Evolutionary conservation across 2,888 invertebrate genomes (phyloP), one percentile per base, ranked within the genome.

Genomic region (Ophioninae sp.): DNA sequence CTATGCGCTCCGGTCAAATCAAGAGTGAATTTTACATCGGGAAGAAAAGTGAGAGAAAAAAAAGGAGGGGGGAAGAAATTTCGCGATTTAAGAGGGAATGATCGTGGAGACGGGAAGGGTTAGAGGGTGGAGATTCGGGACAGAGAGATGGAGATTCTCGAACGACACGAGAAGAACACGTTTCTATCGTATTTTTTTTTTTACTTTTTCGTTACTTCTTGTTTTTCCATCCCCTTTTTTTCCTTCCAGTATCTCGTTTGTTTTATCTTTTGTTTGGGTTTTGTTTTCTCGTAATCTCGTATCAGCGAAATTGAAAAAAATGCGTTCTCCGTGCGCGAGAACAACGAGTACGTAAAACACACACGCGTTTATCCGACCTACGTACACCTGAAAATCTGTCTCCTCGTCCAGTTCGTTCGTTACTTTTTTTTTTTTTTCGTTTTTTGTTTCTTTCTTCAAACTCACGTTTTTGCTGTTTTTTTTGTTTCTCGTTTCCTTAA

Each of bases 301-400:
- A 7, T 41, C n/a, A 20, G 37, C 39, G 13, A 21, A 7, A 50
- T 41, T 30, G 30, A 30, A 30, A 39, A 23, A 65, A 65, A 68
- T 13, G 20, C 23, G 13, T 23, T 20, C 20, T 21, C 20, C 20
- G 62, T 21, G 59, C 20, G 62, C 30, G 62, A 62, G 62, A 30
- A 62, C 23, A 30, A 10, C 10, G 82, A 90, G 90, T 89, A 89
- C 90, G 90, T 91, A 30, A 30, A 30, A 30, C 30, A 30, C 30
- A 30, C 90, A 50, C 50, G 50, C 17, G 50, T 30, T 50, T 10
- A 41, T 50, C 50, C 50, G 50, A 50, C 90, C 91, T 89, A 90
- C 89, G 90, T 91, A 91, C 89, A 83, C 89, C 89, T 88, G 89
- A 88, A 88, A 87, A 87, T 44, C 50, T 50, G 13, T 50, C 13